Evolutionary conservation across 2,797 vertebrate genomes (phyloP), one percentile per base, ranked within the genome.

Genomic region (Chiloscyllium punctatum): DNA sequence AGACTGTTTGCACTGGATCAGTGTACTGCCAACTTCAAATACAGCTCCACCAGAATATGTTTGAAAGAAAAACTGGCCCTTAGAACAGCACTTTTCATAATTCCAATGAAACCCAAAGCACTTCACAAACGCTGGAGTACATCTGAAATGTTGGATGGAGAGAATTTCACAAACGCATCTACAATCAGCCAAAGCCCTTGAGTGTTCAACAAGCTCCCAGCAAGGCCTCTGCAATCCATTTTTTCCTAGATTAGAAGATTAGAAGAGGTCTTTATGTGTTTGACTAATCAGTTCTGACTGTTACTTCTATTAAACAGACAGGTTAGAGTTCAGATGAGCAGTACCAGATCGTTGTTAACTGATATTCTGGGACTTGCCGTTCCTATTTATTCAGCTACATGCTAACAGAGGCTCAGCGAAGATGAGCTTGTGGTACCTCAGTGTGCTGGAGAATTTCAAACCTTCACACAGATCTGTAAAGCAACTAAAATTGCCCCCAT

Each of bases 341-440:
- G 27, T 30, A 4, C 71, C 27, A 74, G 71, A 94, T 71, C 42
- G 72, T 74, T 53, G 48, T 16, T 72, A 94, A 53, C 48, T 95
- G 48, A 30, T 77, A 71, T 33, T 74, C 13, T 3, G 69, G 71
- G 94, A 16, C 71, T 33, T 30, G 33, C 69, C 57, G 71, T 53
- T 77, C 69, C 57, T 57, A 95, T 95, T 95, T 95, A 30, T 95
- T 95, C 30, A 91, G 16, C 51, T 37, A 53, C 16, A 15, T n/a
- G 71, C 51, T 33, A 33, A 74, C 18, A n/a, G 33, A 53, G 42
- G 48, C 48, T 21, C 48, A 53, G n/a, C 74, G 94, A 30, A 95
- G 69, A 18, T 42, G 48, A 37, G 90, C 66, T 42, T 92, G 66
- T 42, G 23, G 21, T 13, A 68, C 62, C 69, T 42, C 37, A 69